Base-by-base conservation (phyloP, 1,140 invertebrate genomes). In the Sesamia nonagrioides region DNA sequence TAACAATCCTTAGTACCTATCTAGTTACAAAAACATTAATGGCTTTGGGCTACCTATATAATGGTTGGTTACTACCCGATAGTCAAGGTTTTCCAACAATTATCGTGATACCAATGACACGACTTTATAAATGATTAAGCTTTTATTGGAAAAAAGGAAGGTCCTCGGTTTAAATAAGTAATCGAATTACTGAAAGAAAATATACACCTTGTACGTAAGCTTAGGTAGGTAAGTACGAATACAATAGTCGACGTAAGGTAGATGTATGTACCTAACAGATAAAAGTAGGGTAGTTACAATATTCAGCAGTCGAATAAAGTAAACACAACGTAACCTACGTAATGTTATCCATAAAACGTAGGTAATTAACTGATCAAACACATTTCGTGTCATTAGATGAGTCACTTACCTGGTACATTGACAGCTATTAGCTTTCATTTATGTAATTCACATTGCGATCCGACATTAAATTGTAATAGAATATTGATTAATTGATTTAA, bases 331-430 rank as follows among this genome's bases (percentile, higher is more conserved):
- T 27, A 17, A 42, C 18, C 18, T 15, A 73, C 71, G 27, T 52
- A 69, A 50, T n/a, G 42, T 48, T 35, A 73, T 56, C 54, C 71
- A 58, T 73, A 54, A 73, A 73, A 73, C 54, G 42, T 63, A 60
- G 42, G 40, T 69, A 72, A 54, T 73, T 73, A 58, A 58, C 52
- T 73, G 37, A 21, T 58, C 54, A 73, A 73, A 73, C 71, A 73
- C 71, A 73, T 73, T 58, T 73, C 50, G 71, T 58, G 40, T 58
- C 54, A 54, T 73, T 58, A 58, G 50, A 37, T 58, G 54, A 73
- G n/a, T 58, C 71, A 73, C 48, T 33, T 50, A 50, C 50, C 35
- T 21, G 52, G 15, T 58, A 42, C 8, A 35, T 13, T 52, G 11
- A 5, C 15, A 15, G 33, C 35, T 40, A 42, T n/a, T 21, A 9